A percentile compares a stretch with the other conserved stretches of the same genome.
These are phyloP conservation scores for Platycheirus albimanus DNA, from an alignment of 2,888 invertebrate species.

Conservation along the genomic window DNA sequence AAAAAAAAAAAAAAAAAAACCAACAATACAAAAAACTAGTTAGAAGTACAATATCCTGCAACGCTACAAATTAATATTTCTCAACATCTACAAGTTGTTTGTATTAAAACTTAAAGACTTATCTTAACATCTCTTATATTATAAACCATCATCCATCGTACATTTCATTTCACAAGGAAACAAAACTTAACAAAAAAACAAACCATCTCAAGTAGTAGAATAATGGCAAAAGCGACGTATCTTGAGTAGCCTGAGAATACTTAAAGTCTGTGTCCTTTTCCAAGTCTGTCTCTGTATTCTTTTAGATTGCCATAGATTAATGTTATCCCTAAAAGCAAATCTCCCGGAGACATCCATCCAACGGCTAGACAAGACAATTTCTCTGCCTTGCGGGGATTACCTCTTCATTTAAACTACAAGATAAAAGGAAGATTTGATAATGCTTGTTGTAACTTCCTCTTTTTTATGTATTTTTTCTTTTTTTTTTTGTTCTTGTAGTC, in stretches of 20 bases:
- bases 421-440: constrained; percentile 72
- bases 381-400: constrained; percentile 71
- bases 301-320: constrained; percentile 74
- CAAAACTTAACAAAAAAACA: constrained; percentile 29
- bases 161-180: constrained; percentile 40
- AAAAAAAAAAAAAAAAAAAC: too few relatives aligned
- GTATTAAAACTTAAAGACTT: constrained; percentile 57
- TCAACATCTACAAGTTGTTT: constrained; percentile 49
- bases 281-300: constrained; percentile 68
- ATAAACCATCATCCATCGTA: constrained; percentile 14
- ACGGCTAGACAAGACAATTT: constrained; percentile 72
- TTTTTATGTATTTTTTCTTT: constrained; percentile 10
- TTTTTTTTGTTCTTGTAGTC: too few relatives aligned
- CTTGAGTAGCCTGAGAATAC: constrained; percentile 69
- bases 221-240: constrained; percentile 43
- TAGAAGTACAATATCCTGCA: constrained; percentile 9
- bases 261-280: constrained; percentile 66
- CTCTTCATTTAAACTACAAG: constrained; percentile 69
- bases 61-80: constrained; percentile 36
- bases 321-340: constrained; percentile 72
- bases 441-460: constrained; percentile 66
- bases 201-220: constrained; percentile 24
- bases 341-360: constrained; percentile 71
- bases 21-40: too few relatives aligned
- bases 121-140: constrained; percentile 12